Evolutionary conservation across 92 coral and sea anemone species (phyloP).

Genomic region (Epizoanthus scotinus): DNA sequence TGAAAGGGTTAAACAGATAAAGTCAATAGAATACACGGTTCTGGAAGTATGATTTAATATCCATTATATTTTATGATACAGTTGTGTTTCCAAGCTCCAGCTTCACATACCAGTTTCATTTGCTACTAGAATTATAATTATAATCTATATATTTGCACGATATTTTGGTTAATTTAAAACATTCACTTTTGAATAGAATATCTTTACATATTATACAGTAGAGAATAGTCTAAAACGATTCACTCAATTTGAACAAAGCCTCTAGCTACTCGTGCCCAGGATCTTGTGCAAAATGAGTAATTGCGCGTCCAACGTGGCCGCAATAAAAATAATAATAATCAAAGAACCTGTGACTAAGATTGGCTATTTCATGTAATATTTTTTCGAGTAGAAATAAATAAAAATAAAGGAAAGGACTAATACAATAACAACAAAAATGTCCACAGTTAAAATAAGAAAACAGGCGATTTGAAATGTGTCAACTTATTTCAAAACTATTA

Average conservation of each 20-base stretch:
- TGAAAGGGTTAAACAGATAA: too few relatives aligned
- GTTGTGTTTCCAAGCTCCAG: background rate
- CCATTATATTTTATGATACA: conserved; percentile 25
- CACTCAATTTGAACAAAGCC: background rate
- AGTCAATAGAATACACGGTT: too few relatives aligned
- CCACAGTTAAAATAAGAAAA: background rate
- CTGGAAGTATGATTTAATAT: conserved; percentile 15
- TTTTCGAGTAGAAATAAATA: background rate
- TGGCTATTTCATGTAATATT: background rate
- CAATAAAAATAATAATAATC: background rate
- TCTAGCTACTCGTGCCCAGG: background rate
- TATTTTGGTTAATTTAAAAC: conserved; percentile 12
- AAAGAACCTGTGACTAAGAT: background rate
- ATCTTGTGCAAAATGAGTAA: background rate
- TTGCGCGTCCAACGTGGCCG: background rate
- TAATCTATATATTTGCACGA: conserved; percentile 28
- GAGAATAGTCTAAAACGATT: background rate
- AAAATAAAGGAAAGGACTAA: background rate
- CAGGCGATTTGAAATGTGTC: background rate
- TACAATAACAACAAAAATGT: background rate
- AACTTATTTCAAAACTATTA: background rate
- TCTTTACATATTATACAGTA: conserved; percentile 34
- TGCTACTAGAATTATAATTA: conserved; percentile 1
- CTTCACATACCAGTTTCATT: conserved; percentile 24
- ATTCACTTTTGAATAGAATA: conserved; percentile 11